Percentiles rank a stretch among this genome's conserved stretches.
Evolutionary conservation across 2,888 invertebrate genomes (phyloP).

Genomic region (Flexamia atlantica): DNA sequence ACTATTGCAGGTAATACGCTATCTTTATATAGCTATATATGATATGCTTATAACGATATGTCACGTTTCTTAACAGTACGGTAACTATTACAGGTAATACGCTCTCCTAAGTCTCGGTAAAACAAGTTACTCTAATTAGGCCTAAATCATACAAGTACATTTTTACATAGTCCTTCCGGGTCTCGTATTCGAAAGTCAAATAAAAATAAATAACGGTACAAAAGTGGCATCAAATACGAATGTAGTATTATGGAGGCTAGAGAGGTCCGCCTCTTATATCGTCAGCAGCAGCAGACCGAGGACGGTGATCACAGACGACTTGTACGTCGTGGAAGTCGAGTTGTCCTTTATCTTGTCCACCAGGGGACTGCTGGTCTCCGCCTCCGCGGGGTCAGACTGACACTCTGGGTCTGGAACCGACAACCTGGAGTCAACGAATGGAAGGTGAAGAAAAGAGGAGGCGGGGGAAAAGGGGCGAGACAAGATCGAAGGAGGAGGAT

Average conservation of each 20-base stretch:
- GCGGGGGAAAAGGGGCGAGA: background rate
- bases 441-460: background rate
- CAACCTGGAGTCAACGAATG: background rate
- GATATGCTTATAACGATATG: constrained; percentile 47
- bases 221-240: constrained; percentile 45
- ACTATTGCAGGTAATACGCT: constrained; percentile 43
- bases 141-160: constrained; percentile 53
- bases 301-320: constrained; percentile 8
- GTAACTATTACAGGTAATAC: constrained; percentile 48
- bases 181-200: constrained; percentile 24
- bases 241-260: no score
- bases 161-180: constrained; percentile 42
- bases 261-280: background rate
- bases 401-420: constrained; percentile 43
- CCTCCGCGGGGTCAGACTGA: background rate
- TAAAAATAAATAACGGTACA: constrained; percentile 26
- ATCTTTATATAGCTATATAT: constrained; percentile 25
- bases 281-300: constrained; percentile 25
- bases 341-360: constrained; percentile 17
- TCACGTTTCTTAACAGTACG: constrained; percentile 32
- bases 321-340: background rate
- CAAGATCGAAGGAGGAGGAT: background rate
- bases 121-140: constrained; percentile 52
- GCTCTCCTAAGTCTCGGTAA: constrained; percentile 35
- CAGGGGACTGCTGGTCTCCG: constrained; percentile 43